phyloP scores from a whole-genome alignment of 2,888 invertebrate genomes.

The Lycia hirtaria region DNA sequence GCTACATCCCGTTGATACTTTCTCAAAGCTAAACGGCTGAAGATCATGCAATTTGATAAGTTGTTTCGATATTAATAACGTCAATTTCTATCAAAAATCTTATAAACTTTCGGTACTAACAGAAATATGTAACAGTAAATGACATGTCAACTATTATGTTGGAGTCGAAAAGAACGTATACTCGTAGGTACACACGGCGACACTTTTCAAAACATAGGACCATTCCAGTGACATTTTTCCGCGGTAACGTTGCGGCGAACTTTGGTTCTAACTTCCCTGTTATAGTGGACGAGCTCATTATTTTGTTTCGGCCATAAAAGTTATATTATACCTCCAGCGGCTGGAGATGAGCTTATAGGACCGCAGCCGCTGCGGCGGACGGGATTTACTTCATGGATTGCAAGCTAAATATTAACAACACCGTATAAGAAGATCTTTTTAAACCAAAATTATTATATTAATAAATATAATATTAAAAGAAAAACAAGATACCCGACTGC shows the following conservation, averaged over 20 bases:
- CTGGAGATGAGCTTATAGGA: conserved; percentile 6
- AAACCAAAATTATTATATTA: too few species aligned
- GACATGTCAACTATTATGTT: too few species aligned
- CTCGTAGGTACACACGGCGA: background rate
- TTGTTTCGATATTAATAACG: background rate
- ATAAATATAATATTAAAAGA: too few species aligned
- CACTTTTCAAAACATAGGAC: background rate
- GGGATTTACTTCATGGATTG: background rate
- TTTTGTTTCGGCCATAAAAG: conserved; percentile 27
- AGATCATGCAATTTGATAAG: background rate
- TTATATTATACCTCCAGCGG: conserved; percentile 17
- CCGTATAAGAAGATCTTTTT: background rate
- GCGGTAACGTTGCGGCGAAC: background rate
- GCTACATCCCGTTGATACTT: too few species aligned
- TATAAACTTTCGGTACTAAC: too few species aligned
- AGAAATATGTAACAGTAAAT: background rate
- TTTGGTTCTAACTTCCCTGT: conserved; percentile 13
- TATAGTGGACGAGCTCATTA: conserved; percentile 21
- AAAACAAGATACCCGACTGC: too few species aligned
- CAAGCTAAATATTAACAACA: background rate
- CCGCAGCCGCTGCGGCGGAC: background rate
- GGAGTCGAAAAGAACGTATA: too few species aligned
- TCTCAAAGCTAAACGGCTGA: too few species aligned
- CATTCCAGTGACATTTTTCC: background rate
- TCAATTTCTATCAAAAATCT: background rate